Percentiles rank a stretch among this genome's conserved stretches.
These are phyloP conservation scores for Macrosteles quadrilineatus DNA, from an alignment of 1,140 invertebrate species.

Conservation along the genomic window DNA sequence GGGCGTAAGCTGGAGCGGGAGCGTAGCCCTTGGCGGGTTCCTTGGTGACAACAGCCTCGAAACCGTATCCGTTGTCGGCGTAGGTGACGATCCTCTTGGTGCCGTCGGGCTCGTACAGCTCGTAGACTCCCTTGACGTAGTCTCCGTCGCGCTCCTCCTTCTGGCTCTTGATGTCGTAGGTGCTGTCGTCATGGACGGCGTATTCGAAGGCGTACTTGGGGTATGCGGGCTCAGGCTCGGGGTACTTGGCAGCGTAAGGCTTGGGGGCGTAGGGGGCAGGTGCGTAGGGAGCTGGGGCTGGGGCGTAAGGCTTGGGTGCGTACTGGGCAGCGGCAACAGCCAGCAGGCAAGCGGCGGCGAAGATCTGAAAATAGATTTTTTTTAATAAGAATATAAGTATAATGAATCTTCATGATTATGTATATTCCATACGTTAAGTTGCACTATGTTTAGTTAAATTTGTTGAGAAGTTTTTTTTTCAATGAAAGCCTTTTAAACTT, in stretches of 20 bases:
- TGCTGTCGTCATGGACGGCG: conserved; percentile 53
- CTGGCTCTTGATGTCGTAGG: conserved; percentile 54
- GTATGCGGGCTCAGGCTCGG: too few species aligned
- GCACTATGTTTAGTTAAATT: too few species aligned
- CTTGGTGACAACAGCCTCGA: conserved; percentile 22
- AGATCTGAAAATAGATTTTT: background rate
- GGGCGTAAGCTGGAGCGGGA: conserved; percentile 15
- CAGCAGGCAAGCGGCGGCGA: background rate
- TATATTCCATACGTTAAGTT: too few species aligned
- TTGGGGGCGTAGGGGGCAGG: conserved; percentile 43
- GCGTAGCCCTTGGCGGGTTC: background rate
- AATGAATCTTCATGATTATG: too few species aligned
- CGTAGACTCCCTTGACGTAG: conserved; percentile 46
- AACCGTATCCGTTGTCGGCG: conserved; percentile 34
- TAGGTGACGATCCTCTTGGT: conserved; percentile 41
- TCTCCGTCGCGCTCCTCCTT: conserved; percentile 53
- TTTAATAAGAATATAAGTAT: background rate
- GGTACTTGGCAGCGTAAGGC: conserved; percentile 36
- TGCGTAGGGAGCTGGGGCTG: background rate
- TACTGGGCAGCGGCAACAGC: conserved; percentile 50
- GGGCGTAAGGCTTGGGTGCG: conserved; percentile 44
- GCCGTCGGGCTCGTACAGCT: conserved; percentile 41
- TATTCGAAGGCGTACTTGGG: conserved; percentile 54
- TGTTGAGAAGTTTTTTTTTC: too few species aligned
- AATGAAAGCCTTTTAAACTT: too few species aligned